Percentiles rank a stretch among this genome's conserved stretches.
Conservation (phyloP, 2,113 vertebrate species). For the Hepsetus odoe region DNA sequence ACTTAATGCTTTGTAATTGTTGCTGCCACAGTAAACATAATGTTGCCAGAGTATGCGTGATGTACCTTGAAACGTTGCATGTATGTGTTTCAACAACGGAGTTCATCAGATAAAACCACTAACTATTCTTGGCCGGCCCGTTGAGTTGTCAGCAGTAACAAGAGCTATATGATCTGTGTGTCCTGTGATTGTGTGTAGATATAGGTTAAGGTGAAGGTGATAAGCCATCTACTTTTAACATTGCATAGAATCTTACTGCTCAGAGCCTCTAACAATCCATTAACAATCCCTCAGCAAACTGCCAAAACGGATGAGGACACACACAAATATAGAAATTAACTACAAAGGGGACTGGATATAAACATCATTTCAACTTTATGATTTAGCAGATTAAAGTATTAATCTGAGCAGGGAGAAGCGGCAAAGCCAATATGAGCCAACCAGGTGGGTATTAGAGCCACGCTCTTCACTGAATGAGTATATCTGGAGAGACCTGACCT, state of each 20-base stretch:
- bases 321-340: too few species aligned
- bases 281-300: too few species aligned
- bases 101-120: neutral
- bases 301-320: too few species aligned
- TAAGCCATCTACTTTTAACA: neutral
- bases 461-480: neutral
- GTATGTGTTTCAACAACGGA: too few species aligned
- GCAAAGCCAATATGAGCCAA: slow-evolving; percentile 5
- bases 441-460: neutral
- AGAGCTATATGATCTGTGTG: neutral
- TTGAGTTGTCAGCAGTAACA: neutral
- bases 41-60: too few species aligned
- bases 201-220: neutral
- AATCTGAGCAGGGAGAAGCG: neutral
- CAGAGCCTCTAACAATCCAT: neutral
- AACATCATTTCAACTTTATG: slow-evolving; percentile 7
- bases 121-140: neutral
- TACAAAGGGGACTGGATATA: neutral
- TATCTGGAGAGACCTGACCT: slow-evolving; percentile 34
- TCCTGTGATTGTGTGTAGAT: slow-evolving; percentile 2
- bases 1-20: neutral
- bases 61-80: too few species aligned
- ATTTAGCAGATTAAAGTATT: slow-evolving; percentile 7
- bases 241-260: slow-evolving; percentile 2
- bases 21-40: too few species aligned